Percentiles rank a stretch among this genome's conserved stretches.
Conservation (phyloP, 2,888 invertebrate genomes). For the Diachrysia chrysitis region DNA sequence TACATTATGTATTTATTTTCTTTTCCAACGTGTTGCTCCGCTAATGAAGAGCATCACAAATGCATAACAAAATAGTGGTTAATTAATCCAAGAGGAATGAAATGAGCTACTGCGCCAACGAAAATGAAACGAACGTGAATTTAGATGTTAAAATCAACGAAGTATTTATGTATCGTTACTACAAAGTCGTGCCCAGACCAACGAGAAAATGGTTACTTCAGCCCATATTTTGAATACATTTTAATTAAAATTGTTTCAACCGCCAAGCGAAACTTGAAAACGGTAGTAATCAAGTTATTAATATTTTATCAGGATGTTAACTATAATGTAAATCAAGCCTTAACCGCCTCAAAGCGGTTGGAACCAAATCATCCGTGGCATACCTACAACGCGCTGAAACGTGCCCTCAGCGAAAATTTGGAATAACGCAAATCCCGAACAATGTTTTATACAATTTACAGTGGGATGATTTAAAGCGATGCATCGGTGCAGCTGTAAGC, state of each 20-base stretch:
- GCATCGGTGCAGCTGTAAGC: slow-evolving; percentile 32
- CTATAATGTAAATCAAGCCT: slow-evolving; percentile 43
- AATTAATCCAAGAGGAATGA: not conserved
- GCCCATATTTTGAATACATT: slow-evolving; percentile 2
- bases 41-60: slow-evolving; percentile 4
- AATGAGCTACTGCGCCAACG: not conserved
- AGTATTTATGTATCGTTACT: not conserved
- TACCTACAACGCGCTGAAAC: slow-evolving; percentile 44
- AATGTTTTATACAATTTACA: slow-evolving; percentile 49
- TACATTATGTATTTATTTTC: not conserved
- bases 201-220: not conserved
- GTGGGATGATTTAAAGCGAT: slow-evolving; percentile 52
- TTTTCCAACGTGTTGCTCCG: not conserved
- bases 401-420: slow-evolving; percentile 48
- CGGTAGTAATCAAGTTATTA: slow-evolving; percentile 37
- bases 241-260: not conserved
- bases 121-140: not conserved
- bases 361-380: slow-evolving; percentile 39
- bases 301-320: slow-evolving; percentile 41
- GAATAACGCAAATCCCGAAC: slow-evolving; percentile 34
- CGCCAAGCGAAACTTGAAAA: slow-evolving; percentile 18
- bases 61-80: not conserved
- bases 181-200: not conserved
- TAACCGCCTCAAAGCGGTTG: slow-evolving; percentile 34
- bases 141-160: not conserved